Conservation (phyloP, 2,888 invertebrate species). For the Scaptomyza flava region DNA sequence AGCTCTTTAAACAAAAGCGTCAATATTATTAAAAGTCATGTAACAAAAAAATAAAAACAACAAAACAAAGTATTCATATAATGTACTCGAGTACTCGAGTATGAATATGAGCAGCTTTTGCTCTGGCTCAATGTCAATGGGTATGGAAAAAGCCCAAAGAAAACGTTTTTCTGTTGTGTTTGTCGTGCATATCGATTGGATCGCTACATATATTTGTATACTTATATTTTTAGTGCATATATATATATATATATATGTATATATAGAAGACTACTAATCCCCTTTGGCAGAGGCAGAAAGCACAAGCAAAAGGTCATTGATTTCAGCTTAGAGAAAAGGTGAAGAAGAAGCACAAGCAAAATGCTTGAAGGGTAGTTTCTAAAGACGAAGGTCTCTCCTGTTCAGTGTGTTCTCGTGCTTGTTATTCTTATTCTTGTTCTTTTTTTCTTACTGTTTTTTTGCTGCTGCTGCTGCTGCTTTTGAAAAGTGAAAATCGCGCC, state of each 20-base stretch:
- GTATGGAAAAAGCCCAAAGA: constrained; percentile 58
- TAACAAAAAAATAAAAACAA: background rate
- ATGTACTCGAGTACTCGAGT: constrained; percentile 15
- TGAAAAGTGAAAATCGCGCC: constrained; percentile 78
- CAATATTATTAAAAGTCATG: constrained; percentile 23
- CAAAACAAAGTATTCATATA: constrained; percentile 27
- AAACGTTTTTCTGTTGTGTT: constrained; percentile 36
- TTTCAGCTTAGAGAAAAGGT: constrained; percentile 74
- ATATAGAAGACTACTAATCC: constrained; percentile 59
- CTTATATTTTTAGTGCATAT: constrained; percentile 48
- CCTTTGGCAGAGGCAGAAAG: constrained; percentile 42
- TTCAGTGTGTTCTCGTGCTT: constrained; percentile 26
- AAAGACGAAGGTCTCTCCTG: constrained; percentile 69
- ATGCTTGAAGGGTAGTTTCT: constrained; percentile 74
- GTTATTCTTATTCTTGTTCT: constrained; percentile 16
- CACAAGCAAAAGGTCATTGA: constrained; percentile 78
- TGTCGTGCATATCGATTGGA: constrained; percentile 60
- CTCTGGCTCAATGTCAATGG: constrained; percentile 56
- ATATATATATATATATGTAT: constrained; percentile 43
- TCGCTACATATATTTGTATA: constrained; percentile 26
- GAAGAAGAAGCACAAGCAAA: constrained; percentile 26
- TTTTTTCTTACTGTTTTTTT: constrained; percentile 11
- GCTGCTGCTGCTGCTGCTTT: constrained; percentile 21
- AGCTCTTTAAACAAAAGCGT: constrained; percentile 53
- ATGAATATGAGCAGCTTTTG: constrained; percentile 30